phyloP scores from a whole-genome alignment of 2,113 vertebrate species.

The Romanogobio albipinnatus region DNA sequence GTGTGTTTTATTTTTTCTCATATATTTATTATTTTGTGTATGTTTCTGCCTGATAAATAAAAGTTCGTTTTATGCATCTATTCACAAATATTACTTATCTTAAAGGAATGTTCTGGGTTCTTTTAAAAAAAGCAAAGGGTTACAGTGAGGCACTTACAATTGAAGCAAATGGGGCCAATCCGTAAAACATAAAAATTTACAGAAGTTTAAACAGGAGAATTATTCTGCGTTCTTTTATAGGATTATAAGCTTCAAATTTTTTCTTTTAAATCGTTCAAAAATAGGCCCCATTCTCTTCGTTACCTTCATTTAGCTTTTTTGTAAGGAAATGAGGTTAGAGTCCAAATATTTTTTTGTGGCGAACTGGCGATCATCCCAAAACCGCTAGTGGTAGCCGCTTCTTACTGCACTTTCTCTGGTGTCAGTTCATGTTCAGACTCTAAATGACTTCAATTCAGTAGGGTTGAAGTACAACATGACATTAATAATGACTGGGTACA shows the following conservation, averaged over 20 bases:
- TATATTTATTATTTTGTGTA: not conserved
- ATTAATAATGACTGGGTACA: conserved; percentile 47
- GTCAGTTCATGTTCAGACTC: not conserved
- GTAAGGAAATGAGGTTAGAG: not conserved
- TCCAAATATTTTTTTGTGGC: not conserved
- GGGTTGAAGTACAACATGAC: conserved; percentile 48
- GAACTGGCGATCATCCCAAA: not conserved
- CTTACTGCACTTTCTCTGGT: conserved; percentile 7
- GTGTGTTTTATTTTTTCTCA: not conserved
- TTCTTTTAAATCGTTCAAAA: not conserved
- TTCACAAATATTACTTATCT: not conserved
- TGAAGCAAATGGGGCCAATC: too few species aligned
- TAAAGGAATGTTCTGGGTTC: not conserved
- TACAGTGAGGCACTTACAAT: too few species aligned
- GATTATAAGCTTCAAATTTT: not conserved
- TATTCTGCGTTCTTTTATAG: not conserved
- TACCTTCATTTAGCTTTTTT: not conserved
- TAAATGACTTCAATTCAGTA: conserved; percentile 35
- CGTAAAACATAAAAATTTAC: too few species aligned
- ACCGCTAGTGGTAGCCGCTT: conserved; percentile 18
- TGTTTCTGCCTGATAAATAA: not conserved
- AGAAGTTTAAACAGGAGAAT: too few species aligned
- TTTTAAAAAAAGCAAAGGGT: too few species aligned
- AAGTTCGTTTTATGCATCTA: not conserved
- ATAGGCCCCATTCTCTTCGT: not conserved